phyloP scores from a whole-genome alignment of 2,797 vertebrate genomes.

The Coendou prehensilis region DNA sequence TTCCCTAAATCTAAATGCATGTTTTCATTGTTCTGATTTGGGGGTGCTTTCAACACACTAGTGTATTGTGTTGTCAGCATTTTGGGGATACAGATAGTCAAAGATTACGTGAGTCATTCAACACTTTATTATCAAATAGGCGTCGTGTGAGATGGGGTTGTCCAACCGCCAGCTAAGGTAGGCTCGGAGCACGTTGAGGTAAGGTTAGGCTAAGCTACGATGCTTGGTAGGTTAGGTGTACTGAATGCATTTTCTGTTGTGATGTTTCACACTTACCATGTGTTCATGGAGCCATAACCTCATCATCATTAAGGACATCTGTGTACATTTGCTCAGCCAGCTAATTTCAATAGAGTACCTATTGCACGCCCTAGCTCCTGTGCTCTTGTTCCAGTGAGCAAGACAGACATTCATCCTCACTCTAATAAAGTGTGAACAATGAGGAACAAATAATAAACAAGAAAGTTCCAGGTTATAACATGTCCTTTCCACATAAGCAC shows the following conservation, averaged over 20 bases:
- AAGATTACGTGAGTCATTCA: not conserved
- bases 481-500: not conserved
- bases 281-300: no score
- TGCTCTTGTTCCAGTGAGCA: not conserved
- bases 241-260: not conserved
- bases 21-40: constrained; percentile 34
- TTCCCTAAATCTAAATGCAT: constrained; percentile 12
- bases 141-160: not conserved
- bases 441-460: constrained; percentile 9
- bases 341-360: not conserved
- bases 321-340: not conserved
- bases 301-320: not conserved
- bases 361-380: not conserved
- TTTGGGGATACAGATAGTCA: not conserved
- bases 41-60: not conserved
- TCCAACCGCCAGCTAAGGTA: not conserved
- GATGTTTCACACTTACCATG: no score
- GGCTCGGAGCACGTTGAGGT: not conserved
- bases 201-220: not conserved
- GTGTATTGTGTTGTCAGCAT: not conserved
- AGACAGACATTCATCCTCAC: not conserved
- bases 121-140: not conserved
- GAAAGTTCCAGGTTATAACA: not conserved
- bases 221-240: not conserved
- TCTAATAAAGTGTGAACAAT: not conserved